Base-by-base conservation (phyloP, 1,140 invertebrate species). In the Euwallacea fornicatus region DNA sequence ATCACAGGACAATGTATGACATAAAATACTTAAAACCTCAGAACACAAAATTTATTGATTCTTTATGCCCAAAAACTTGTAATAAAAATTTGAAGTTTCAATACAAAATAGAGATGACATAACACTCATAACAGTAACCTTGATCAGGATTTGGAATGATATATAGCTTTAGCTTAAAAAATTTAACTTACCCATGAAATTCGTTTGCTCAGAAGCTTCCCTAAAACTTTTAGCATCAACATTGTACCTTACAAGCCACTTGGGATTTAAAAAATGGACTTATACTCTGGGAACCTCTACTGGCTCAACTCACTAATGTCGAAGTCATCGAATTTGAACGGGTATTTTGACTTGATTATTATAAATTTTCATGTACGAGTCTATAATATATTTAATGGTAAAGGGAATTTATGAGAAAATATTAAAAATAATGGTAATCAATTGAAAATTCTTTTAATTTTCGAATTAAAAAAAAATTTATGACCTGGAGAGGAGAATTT, bases 71-170 rank as follows among this genome's bases (percentile, higher is more conserved):
- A 61, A 42, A 61, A 61, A 15, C 6, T 42, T n/a, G n/a, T 11
- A 61, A 33, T 33, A 43, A 42, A 44, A 61, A 9, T 67, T 42
- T 53, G 56, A 69, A 69, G 46, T 61, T 61, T 69, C 7, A 9
- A 41, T 7, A 4, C 43, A 69, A 61, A 60, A 69, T 43, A 61
- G 16, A 50, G 56, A 69, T 69, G 66, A 69, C 66, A 69, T 69
- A 69, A 66, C 65, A 66, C 65, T 50, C 46, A 58, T 58, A 58
- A 58, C 21, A 33, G 21, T 67, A 67, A 67, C 66, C 66, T 69
- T 69, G 66, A 46, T 9, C 41, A 61, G 10, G 11, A 69, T 50
- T 61, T 7, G 6, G 7, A 60, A 16, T 58, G 11, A 6, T 42
- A 41, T 50, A 13, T 16, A 61, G 41, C n/a, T 41, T 42, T 53